Percentiles rank a stretch among this genome's conserved stretches.
Conservation (phyloP, 2,113 vertebrate species). For the Antennarius striatus region DNA sequence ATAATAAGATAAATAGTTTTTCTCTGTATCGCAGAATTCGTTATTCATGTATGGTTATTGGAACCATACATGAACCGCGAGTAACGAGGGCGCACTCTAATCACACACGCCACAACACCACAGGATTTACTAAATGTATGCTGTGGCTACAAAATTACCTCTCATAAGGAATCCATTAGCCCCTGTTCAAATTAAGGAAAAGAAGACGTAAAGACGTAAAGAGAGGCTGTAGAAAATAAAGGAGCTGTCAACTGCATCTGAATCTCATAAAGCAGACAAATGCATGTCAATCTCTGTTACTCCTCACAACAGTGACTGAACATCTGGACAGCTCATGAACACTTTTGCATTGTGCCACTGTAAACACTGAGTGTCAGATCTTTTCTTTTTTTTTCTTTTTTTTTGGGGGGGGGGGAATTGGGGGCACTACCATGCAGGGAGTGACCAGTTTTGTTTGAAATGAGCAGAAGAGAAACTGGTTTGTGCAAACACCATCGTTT, state of each 20-base stretch:
- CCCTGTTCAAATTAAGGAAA: constrained; percentile 43
- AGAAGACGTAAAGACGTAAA: constrained; percentile 1
- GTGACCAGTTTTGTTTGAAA: constrained; percentile 30
- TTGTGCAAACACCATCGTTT: constrained; percentile 8
- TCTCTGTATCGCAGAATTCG: too few relatives aligned
- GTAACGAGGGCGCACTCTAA: background rate
- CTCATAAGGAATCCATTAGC: constrained; percentile 76
- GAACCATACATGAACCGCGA: too few relatives aligned
- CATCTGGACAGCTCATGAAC: constrained; percentile 11
- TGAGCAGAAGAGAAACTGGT: constrained; percentile 1
- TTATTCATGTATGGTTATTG: too few relatives aligned
- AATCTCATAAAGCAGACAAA: constrained; percentile 22
- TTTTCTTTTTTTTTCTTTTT: too few relatives aligned
- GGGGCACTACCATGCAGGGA: constrained; percentile 7
- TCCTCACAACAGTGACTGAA: constrained; percentile 4
- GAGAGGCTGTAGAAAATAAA: constrained; percentile 21
- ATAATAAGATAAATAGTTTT: too few relatives aligned
- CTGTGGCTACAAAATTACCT: constrained; percentile 60
- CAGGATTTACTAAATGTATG: constrained; percentile 48
- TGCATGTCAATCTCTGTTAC: constrained; percentile 7
- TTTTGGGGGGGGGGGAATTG: background rate
- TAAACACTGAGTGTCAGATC: constrained; percentile 14
- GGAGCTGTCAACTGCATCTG: constrained; percentile 21
- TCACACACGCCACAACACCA: constrained; percentile 60
- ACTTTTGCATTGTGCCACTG: constrained; percentile 4